Base-by-base conservation (phyloP, 2,888 invertebrate species). In the Melipona bicolor region DNA sequence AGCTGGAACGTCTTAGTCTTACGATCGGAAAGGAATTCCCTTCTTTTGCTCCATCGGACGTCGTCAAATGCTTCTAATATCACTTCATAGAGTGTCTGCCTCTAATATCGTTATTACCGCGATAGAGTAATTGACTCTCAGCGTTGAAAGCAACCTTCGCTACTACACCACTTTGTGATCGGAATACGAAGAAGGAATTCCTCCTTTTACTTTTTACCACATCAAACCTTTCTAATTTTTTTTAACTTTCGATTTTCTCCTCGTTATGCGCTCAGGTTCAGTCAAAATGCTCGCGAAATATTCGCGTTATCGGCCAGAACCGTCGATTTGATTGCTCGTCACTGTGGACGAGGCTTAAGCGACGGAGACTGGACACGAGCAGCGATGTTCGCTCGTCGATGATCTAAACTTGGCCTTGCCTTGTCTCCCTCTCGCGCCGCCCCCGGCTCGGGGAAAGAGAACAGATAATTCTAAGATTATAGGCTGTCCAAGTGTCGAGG, bases 361-460 rank as follows among this genome's bases (percentile, higher is more conserved):
- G 56, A 59, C 32, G 24, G 9, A 15, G 27, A 27, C 27, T 4
- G 59, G 27, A 21, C 24, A 52, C 54, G 27, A 9, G 27, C 32
- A 56, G 19, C 64, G 82, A 82, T 56, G 80, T 73, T 87, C 79
- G 65, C 76, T 89, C 86, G 87, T 89, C 91, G 93, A 92, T 93
- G 93, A 93, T 93, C 92, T 93, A 93, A 93, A 93, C 93, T 93
- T 93, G 93, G 93, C 93, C 93, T 92, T 93, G 93, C 80, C 73
- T 68, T 61, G 76, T 75, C 76, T 78, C 78, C 79, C 73, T 61
- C 74, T 49, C 64, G 11, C 32, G 17, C 27, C 27, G 24, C 15
- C 54, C 59, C n/a, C 56, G 43, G 5, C 54, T 24, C 21, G 36
- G 83, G 61, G 54, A 75, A 43, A 73, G 79, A 73, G 78, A 79